phyloP scores from a whole-genome alignment of 1,140 invertebrate species.

The Pinna nobilis region DNA sequence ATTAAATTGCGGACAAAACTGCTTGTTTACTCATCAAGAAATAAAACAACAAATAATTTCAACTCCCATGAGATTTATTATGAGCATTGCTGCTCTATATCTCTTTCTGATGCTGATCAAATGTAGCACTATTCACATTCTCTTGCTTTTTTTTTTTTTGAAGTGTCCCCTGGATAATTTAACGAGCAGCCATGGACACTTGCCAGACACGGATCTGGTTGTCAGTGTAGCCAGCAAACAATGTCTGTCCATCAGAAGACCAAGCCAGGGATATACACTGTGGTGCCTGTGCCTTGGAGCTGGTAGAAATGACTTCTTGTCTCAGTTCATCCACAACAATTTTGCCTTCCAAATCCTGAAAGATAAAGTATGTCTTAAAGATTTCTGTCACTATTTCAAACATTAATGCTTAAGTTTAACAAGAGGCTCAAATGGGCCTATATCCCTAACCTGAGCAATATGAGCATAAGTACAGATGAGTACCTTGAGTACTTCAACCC shows the following conservation, averaged over 20 bases:
- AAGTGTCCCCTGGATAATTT: conserved; percentile 22
- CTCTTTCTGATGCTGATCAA: too few species aligned
- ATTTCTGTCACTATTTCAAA: too few species aligned
- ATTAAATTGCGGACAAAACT: too few species aligned
- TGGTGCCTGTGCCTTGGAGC: conserved; percentile 84
- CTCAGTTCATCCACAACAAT: conserved; percentile 99
- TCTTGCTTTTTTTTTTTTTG: too few species aligned
- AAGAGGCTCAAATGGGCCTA: too few species aligned
- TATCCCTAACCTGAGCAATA: too few species aligned
- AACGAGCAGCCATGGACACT: conserved; percentile 79
- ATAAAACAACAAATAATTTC: neutral
- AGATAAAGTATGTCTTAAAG: too few species aligned
- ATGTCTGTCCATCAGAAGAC: conserved; percentile 99
- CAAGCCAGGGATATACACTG: conserved; percentile 98
- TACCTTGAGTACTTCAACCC: too few species aligned
- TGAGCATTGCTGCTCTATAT: too few species aligned
- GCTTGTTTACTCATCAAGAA: neutral
- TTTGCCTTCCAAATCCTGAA: conserved; percentile 97
- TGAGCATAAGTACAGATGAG: too few species aligned
- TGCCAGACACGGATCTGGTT: conserved; percentile 99
- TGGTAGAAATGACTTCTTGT: conserved; percentile 88
- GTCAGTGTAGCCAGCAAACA: conserved; percentile 99
- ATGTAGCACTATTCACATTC: too few species aligned
- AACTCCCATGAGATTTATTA: conserved; percentile 1
- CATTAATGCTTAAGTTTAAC: too few species aligned